Evolutionary conservation across 2,797 vertebrate species (phyloP), one percentile per base, ranked within the genome.

Genomic region (Neomorphus geoffroyi): DNA sequence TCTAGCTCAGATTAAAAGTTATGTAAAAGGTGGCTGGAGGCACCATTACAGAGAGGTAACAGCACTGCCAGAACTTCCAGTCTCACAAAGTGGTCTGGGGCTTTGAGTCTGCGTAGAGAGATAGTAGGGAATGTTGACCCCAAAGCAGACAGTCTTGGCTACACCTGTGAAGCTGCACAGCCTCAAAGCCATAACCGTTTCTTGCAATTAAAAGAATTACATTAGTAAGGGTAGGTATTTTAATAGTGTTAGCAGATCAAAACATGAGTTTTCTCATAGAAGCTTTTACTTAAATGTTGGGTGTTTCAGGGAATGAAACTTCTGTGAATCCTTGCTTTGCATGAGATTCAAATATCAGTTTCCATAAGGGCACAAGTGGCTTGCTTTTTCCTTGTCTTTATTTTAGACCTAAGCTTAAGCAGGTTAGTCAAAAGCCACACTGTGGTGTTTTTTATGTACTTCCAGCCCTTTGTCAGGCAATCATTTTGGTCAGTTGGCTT

Each of bases 331-430:
- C 71, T 62, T 9, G 18, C n/a, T 58, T 70, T 8, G 19, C 61
- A 5, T 30, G 28, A 66, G 16, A 26, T 82, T 73, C 0, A 1
- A 1, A 17, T 67, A 32, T 8, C 60, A 23, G 9, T 32, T 89
- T 0, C 1, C 11, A 2, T 30, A 18, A 65, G 41, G 37, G 23
- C 7, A 0, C 3, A 18, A 19, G 9, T 2, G 2, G 12, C 70
- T 91, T 80, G 10, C 39, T 48, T 67, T 78, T 62, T 51, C 33
- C 67, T 74, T 13, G 30, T 35, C 39, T 51, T 80, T 19, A 12
- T 66, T 91, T 83, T 60, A 83, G 33, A 71, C 33, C 41, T 33
- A 48, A 51, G 26, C 53, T 50, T 62, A 33, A 73, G 78, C 27
- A 73, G 51, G 10, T 28, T 37, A 53, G 5, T 65, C 45, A 30